Conservation (phyloP, 2,888 invertebrate species). For the Tiliacea aurago region DNA sequence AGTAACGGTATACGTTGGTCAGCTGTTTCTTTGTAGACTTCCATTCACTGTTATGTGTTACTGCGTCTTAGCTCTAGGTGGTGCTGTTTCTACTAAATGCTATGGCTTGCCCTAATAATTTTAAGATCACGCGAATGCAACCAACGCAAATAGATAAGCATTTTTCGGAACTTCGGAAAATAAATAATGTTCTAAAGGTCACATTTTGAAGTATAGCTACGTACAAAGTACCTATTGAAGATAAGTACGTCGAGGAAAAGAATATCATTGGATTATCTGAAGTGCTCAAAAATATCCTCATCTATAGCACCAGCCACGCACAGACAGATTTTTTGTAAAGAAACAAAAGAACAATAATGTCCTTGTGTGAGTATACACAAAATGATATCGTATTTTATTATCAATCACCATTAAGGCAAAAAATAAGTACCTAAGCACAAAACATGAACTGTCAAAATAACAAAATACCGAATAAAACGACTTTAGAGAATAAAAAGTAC, state of each 20-base stretch:
- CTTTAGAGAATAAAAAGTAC: conserved; percentile 28
- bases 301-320: not conserved
- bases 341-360: not conserved
- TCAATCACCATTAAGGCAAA: not conserved
- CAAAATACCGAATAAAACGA: conserved; percentile 22
- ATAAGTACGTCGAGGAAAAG: not conserved
- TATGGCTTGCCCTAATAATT: not conserved
- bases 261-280: not conserved
- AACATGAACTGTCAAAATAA: conserved; percentile 7
- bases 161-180: not conserved
- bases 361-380: not conserved
- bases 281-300: not conserved
- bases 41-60: conserved; percentile 14
- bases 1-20: conserved; percentile 1
- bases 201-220: not conserved
- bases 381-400: conserved; percentile 9
- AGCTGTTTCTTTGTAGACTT: conserved; percentile 15
- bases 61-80: conserved; percentile 49
- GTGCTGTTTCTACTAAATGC: conserved; percentile 42
- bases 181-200: not conserved
- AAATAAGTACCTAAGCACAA: not conserved
- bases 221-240: no score
- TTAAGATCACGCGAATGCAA: not conserved
- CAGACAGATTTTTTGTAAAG: not conserved
- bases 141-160: not conserved